These are phyloP conservation scores for Climacteris rufus DNA, from an alignment of 2,113 vertebrate species.

Conservation along the genomic window DNA sequence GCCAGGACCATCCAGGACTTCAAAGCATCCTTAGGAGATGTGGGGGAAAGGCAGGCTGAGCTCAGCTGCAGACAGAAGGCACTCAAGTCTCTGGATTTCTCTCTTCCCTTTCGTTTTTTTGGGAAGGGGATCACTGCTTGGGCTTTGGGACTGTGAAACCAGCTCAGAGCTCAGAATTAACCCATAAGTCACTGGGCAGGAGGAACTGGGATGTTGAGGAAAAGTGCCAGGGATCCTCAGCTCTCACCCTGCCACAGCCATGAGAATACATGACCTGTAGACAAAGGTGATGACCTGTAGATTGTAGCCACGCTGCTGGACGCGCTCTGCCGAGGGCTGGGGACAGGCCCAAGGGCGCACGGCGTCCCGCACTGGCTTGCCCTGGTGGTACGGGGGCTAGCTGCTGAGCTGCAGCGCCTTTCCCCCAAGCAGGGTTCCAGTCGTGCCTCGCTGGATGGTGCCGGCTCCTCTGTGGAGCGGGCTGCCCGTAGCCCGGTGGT, in stretches of 20 bases:
- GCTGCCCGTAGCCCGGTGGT: too few species aligned
- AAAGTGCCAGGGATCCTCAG: neutral
- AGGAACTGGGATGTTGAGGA: neutral
- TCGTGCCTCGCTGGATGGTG: too few species aligned
- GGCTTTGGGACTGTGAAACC: neutral
- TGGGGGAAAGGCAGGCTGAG: neutral
- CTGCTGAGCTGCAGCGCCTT: too few species aligned
- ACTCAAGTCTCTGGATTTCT: neutral
- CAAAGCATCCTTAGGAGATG: neutral
- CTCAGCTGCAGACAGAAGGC: neutral
- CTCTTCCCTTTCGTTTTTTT: neutral
- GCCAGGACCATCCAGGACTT: neutral
- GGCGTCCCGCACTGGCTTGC: too few species aligned
- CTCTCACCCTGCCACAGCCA: neutral
- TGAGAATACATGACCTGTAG: rapidly evolving
- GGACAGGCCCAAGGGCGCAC: too few species aligned
- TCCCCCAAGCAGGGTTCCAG: too few species aligned
- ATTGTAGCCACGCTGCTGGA: too few species aligned
- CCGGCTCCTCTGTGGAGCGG: too few species aligned
- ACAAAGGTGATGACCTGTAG: neutral
- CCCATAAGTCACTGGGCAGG: neutral
- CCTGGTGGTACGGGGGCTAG: too few species aligned
- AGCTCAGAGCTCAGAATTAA: neutral
- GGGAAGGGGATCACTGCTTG: neutral
- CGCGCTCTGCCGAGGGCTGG: too few species aligned